Conservation (phyloP, 64 coral and sea anemone species). For the Stichodactyla mertensii region DNA sequence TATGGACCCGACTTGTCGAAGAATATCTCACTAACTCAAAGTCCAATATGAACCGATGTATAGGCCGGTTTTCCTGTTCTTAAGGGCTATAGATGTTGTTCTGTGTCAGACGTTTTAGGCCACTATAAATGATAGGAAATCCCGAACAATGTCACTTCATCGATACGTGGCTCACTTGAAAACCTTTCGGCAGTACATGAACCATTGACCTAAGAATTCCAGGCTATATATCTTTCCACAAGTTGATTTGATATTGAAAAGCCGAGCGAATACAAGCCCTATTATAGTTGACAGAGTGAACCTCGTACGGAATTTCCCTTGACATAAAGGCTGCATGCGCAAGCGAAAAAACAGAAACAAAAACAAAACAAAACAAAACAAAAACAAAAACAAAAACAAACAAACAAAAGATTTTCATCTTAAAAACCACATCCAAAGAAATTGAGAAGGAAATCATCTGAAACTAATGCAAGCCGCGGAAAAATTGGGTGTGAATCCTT, state of each 20-base stretch:
- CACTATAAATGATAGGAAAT: neutral
- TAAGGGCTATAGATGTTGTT: neutral
- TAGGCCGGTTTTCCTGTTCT: neutral
- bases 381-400: too few species aligned
- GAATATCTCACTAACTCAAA: neutral
- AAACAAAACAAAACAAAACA: too few species aligned
- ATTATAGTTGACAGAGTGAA: neutral
- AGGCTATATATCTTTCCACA: neutral
- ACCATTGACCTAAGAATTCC: neutral
- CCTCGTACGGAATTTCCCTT: neutral
- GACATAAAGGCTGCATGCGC: neutral
- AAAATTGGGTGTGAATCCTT: neutral
- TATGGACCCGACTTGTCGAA: neutral
- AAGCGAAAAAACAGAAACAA: too few species aligned
- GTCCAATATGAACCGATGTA: neutral
- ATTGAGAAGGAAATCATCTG: neutral
- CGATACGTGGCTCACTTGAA: constrained; percentile 1
- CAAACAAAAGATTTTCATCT: neutral
- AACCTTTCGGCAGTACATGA: neutral
- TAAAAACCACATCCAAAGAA: neutral
- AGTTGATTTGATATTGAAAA: neutral
- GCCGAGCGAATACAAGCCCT: neutral
- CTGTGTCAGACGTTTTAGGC: neutral
- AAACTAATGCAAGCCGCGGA: neutral
- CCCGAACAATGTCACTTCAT: neutral